phyloP scores from a whole-genome alignment of 2,113 vertebrate species.

The Lanius collurio region DNA sequence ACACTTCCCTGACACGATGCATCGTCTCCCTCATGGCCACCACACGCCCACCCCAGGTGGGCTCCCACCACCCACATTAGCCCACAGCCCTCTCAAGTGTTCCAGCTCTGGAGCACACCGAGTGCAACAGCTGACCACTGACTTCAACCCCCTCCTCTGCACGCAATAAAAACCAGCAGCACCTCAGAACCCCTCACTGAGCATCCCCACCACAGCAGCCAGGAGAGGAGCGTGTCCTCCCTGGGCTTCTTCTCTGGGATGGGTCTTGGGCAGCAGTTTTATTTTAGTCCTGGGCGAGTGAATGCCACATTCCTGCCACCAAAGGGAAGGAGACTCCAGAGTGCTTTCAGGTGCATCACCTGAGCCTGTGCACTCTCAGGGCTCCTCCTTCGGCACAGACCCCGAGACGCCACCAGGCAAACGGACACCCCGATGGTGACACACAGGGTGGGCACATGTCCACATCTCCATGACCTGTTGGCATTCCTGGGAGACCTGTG shows the following conservation, averaged over 20 bases:
- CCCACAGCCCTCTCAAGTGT: neutral
- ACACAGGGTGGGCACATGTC: rapidly evolving
- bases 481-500: neutral
- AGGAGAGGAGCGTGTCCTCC: neutral
- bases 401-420: rapidly evolving
- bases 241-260: neutral
- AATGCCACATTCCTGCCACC: neutral
- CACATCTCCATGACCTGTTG: rapidly evolving
- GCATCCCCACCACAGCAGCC: neutral
- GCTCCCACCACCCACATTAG: rapidly evolving
- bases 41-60: neutral
- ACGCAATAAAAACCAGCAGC: neutral
- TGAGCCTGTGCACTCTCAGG: neutral
- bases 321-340: neutral
- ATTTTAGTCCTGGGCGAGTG: rapidly evolving
- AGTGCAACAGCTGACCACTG: neutral
- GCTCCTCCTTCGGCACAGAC: neutral
- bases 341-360: rapidly evolving
- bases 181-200: neutral
- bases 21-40: neutral
- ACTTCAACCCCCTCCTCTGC: neutral
- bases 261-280: neutral
- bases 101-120: rapidly evolving
- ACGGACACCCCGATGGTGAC: neutral
- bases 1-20: neutral